Evolutionary conservation across 23 tunicate genomes (phyloP), one percentile per base, ranked within the genome.

Genomic region (Halocynthia aurantium): DNA sequence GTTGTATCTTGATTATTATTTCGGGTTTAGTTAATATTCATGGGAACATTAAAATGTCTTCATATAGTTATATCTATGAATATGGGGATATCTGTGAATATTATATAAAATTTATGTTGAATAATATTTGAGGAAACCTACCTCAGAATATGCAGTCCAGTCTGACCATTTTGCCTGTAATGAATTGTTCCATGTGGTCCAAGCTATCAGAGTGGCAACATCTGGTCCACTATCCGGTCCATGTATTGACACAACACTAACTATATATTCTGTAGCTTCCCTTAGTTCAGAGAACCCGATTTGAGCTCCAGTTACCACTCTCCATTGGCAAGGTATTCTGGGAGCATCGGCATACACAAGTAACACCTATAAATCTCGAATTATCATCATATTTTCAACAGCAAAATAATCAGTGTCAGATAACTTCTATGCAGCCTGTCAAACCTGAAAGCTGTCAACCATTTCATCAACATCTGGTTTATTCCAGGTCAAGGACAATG

Each of bases 61-160:
- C 4, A 31, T 31, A 31, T 31, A 31, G 44, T 31, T 31, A 4
- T 31, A 31, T 31, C 44, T 31, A 31, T 31, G 1, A n/a, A n/a
- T 31, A 31, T 1, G 44, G 44, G 44, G 4, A 4, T 31, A 31
- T 31, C 44, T 31, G 44, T 31, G 44, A 31, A 31, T 31, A 31
- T 31, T 31, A 31, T 31, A 31, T 31, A 31, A 0, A 4, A 31
- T 0, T 31, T 31, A 31, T 31, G 44, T 31, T 31, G 4, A 1
- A 31, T 31, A 31, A 31, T 31, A 58, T 1, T 15, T 58, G 4
- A 58, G 1, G 17, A 58, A 19, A 74, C 78, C 78, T 74, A 74
- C 78, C 78, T 74, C 60, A 5, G 78, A 74, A 54, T 20, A 74
- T 20, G 49, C 9, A 7, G 78, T 74, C 78, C 78, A 74, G 62